Conservation (phyloP, 2,888 invertebrate species). For the Brachypalpus laphriformis region DNA sequence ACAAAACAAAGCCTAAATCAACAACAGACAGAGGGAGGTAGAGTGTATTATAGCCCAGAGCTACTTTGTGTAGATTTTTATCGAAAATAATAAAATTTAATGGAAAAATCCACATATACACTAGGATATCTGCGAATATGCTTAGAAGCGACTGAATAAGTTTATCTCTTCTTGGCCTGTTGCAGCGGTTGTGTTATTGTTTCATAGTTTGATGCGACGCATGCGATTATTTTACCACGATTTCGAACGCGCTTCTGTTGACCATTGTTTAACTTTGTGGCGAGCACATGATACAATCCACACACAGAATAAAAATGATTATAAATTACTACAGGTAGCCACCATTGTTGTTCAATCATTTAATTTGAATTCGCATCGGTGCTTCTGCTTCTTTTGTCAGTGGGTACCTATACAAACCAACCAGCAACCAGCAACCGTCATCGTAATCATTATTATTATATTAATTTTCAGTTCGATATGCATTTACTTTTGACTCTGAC, state of each 20-base stretch:
- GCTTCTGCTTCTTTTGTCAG: background rate
- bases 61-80: conserved; percentile 55
- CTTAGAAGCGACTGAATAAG: conserved; percentile 1
- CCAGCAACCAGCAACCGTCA: background rate
- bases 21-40: background rate
- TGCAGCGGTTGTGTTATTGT: conserved; percentile 48
- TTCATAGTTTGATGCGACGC: conserved; percentile 58
- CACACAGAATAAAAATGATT: conserved; percentile 46
- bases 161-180: conserved; percentile 4
- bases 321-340: conserved; percentile 70
- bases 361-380: conserved; percentile 57
- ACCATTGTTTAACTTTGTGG: conserved; percentile 14
- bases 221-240: conserved; percentile 54
- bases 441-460: background rate
- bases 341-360: conserved; percentile 68
- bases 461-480: conserved; percentile 30
- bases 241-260: conserved; percentile 54
- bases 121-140: background rate
- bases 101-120: conserved; percentile 15
- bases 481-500: background rate
- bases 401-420: background rate
- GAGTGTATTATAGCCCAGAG: background rate
- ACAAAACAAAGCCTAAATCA: conserved; percentile 10
- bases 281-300: conserved; percentile 8
- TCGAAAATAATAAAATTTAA: conserved; percentile 68